Evolutionary conservation across 1,140 invertebrate species (phyloP), one percentile per base, ranked within the genome.

Genomic region (Drosophila miranda): DNA sequence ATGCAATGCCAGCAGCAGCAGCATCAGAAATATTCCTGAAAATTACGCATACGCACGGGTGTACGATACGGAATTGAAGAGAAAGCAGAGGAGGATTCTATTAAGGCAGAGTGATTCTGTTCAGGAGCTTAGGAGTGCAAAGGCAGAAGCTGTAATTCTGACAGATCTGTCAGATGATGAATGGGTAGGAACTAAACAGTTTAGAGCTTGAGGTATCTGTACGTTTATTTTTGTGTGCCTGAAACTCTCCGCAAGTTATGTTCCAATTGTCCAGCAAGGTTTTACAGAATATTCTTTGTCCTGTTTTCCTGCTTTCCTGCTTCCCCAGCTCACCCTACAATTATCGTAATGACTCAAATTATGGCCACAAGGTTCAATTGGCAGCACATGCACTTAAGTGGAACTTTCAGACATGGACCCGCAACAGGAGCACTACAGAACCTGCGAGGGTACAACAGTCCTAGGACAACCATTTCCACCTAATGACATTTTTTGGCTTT

Each of bases 401-500:
- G 30, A 57, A 38, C 11, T 13, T 13, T 38, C 34, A 38, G 34
- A 26, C 23, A 26, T 5, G 23, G 23, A 26, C 23, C 23, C 23
- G 0, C 19, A 19, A 19, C 19, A 2, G 19, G 19, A 19, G 19
- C 19, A 19, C 19, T 19, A 5, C 23, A 26, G 23, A 26, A 26
- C 5, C 4, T 26, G 16, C 16, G 16, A 16, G 16, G 16, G 16
- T 16, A 26, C 23, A 26, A 26, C 23, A 26, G 23, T 26, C 4
- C 23, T 26, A 59, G 55, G 61, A 11, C 34, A 38, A 78, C 61
- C 81, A 84, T 77, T 75, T 77, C 34, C 51, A 75, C 77, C 77
- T 78, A 84, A 84, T 84, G 34, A 87, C 81, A 75, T 81, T 81
- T 77, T 86, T 78, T 51, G 77, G 77, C 58, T 81, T 77, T 87